Percentiles rank a stretch among this genome's conserved stretches.
Evolutionary conservation across 2,797 vertebrate species (phyloP).

Genomic region (Benthosema pterotum): DNA sequence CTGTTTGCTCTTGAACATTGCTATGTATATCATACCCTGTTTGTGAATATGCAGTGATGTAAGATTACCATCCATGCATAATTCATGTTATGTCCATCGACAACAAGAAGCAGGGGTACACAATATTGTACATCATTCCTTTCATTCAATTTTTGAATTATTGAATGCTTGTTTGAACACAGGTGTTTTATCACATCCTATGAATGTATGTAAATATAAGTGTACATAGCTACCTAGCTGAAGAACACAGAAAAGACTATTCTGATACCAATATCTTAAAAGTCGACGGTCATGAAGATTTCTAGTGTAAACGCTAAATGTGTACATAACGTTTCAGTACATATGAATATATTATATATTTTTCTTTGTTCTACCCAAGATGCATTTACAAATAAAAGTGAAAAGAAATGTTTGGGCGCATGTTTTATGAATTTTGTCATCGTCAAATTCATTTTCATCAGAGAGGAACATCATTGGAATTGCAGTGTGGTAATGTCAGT

Average conservation of each 20-base stretch:
- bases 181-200: slow-evolving; percentile 90
- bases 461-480: too few species aligned
- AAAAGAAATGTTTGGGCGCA: slow-evolving; percentile 68
- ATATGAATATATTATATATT: slow-evolving; percentile 80
- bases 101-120: slow-evolving; percentile 43
- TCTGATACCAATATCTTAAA: slow-evolving; percentile 82
- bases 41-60: slow-evolving; percentile 30
- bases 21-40: slow-evolving; percentile 13
- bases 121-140: slow-evolving; percentile 81
- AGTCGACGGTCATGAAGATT: slow-evolving; percentile 85
- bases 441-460: too few species aligned
- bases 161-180: slow-evolving; percentile 83
- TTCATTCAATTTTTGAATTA: slow-evolving; percentile 85
- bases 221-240: slow-evolving; percentile 84
- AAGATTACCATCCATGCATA: slow-evolving; percentile 28
- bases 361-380: slow-evolving; percentile 89
- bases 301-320: slow-evolving; percentile 85
- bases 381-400: slow-evolving; percentile 97
- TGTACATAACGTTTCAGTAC: slow-evolving; percentile 89
- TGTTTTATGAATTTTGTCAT: not conserved
- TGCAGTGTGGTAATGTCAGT: too few species aligned
- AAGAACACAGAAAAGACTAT: slow-evolving; percentile 76
- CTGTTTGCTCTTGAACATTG: slow-evolving; percentile 33
- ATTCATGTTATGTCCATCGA: slow-evolving; percentile 40
- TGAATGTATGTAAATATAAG: slow-evolving; percentile 97